phyloP scores from a whole-genome alignment of 2,113 vertebrate species.

The Hippocampus comes region DNA sequence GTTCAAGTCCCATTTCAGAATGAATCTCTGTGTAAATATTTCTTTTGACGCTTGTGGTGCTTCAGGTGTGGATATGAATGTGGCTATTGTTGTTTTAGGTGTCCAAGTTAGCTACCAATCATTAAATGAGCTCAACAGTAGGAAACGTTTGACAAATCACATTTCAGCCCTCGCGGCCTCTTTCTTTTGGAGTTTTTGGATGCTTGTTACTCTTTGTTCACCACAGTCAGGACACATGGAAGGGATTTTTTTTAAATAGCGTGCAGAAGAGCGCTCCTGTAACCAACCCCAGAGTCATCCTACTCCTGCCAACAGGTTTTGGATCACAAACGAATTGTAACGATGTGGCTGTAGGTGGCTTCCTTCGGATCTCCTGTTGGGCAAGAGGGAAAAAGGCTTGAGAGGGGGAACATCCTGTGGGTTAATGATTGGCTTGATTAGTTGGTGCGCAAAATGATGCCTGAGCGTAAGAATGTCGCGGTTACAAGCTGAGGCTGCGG shows the following conservation, averaged over 20 bases:
- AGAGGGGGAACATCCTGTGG: conserved; percentile 60
- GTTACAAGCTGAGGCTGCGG: conserved; percentile 52
- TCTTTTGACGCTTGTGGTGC: conserved; percentile 19
- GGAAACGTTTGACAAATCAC: conserved; percentile 49
- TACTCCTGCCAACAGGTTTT: conserved; percentile 8
- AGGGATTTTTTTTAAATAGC: conserved; percentile 2
- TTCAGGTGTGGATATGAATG: conserved; percentile 20
- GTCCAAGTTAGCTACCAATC: conserved; percentile 33
- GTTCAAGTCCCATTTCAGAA: conserved; percentile 1
- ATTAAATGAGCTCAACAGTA: conserved; percentile 34
- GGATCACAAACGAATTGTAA: conserved; percentile 11
- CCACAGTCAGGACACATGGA: conserved; percentile 6
- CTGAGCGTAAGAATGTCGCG: conserved; percentile 65
- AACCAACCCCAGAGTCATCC: conserved; percentile 14
- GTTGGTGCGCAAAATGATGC: conserved; percentile 52
- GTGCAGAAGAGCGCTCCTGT: neutral
- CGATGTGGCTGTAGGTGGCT: conserved; percentile 30
- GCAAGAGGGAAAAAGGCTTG: conserved; percentile 30
- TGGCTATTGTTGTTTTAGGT: conserved; percentile 45
- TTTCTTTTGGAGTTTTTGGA: conserved; percentile 18
- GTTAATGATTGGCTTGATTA: conserved; percentile 60
- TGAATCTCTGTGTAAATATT: conserved; percentile 15
- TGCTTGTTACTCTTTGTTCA: conserved; percentile 24
- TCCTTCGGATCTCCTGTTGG: conserved; percentile 33
- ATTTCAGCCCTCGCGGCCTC: conserved; percentile 35